phyloP scores from a whole-genome alignment of 1,140 invertebrate genomes.

The Stegodyphus dumicola region DNA sequence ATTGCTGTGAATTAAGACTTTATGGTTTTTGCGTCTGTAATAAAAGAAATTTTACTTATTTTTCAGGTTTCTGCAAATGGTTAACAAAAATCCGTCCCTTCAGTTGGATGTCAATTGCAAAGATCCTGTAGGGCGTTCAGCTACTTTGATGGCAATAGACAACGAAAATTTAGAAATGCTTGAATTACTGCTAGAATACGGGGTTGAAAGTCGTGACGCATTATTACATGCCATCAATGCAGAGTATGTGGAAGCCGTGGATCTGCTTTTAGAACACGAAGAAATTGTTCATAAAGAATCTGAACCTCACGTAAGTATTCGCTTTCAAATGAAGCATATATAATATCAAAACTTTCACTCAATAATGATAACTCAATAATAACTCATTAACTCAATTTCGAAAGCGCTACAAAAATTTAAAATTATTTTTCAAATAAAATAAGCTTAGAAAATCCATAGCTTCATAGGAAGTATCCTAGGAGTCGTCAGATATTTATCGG shows the following conservation, averaged over 20 bases:
- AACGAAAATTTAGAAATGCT: constrained; percentile 99
- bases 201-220: constrained; percentile 89
- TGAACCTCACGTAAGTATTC: constrained; percentile 78
- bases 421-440: too few species aligned
- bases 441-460: too few species aligned
- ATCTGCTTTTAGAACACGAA: constrained; percentile 93
- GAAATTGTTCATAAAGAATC: constrained; percentile 80
- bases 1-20: too few species aligned
- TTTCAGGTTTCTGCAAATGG: constrained; percentile 48
- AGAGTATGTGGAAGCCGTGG: constrained; percentile 98
- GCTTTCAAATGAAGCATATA: neutral
- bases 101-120: constrained; percentile 94
- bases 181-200: constrained; percentile 88
- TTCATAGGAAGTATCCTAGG: too few species aligned
- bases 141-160: constrained; percentile 96
- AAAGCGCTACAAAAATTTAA: too few species aligned
- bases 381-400: neutral
- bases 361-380: neutral
- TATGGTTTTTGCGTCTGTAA: too few species aligned
- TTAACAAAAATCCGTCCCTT: constrained; percentile 15
- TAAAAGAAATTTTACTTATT: neutral
- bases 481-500: too few species aligned
- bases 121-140: constrained; percentile 91
- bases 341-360: neutral
- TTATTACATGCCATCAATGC: constrained; percentile 96